Percentiles rank a stretch among this genome's conserved stretches.
phyloP scores from a whole-genome alignment of 2,888 invertebrate species.

The Lasioglossum leucozonium region DNA sequence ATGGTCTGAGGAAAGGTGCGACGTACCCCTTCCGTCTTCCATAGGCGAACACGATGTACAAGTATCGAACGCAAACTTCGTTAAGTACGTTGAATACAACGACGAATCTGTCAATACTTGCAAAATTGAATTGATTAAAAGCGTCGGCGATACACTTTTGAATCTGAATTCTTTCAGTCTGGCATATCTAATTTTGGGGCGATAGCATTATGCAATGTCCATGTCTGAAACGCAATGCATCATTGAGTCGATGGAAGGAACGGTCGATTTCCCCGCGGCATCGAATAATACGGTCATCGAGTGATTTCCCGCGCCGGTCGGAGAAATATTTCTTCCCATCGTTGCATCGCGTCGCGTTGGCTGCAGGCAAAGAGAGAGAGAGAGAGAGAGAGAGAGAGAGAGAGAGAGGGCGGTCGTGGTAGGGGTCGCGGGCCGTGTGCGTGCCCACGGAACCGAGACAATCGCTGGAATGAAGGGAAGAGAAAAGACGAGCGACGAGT shows the following conservation, averaged over 20 bases:
- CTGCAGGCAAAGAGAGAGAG: too few species aligned
- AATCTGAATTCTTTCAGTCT: not conserved
- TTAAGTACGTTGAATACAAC: not conserved
- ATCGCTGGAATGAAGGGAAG: conserved; percentile 59
- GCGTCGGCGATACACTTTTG: not conserved
- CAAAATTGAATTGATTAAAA: too few species aligned
- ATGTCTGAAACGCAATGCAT: not conserved
- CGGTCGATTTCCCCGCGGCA: not conserved
- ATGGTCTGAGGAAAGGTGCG: not conserved
- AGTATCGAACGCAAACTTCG: not conserved
- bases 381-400: too few species aligned
- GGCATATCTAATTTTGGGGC: too few species aligned
- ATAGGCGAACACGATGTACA: not conserved
- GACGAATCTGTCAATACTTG: too few species aligned
- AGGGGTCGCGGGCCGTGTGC: conserved; percentile 21
- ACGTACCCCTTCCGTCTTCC: not conserved
- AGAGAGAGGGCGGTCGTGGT: conserved; percentile 7
- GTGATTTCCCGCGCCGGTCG: conserved; percentile 44
- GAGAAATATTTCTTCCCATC: conserved; percentile 57
- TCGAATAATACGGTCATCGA: conserved; percentile 56
- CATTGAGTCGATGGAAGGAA: not conserved
- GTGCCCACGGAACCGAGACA: conserved; percentile 56
- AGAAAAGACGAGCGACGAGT: conserved; percentile 58
- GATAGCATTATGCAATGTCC: not conserved
- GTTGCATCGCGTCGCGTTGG: not conserved